phyloP scores from a whole-genome alignment of 2,113 vertebrate genomes.

The Anas platyrhynchos region DNA sequence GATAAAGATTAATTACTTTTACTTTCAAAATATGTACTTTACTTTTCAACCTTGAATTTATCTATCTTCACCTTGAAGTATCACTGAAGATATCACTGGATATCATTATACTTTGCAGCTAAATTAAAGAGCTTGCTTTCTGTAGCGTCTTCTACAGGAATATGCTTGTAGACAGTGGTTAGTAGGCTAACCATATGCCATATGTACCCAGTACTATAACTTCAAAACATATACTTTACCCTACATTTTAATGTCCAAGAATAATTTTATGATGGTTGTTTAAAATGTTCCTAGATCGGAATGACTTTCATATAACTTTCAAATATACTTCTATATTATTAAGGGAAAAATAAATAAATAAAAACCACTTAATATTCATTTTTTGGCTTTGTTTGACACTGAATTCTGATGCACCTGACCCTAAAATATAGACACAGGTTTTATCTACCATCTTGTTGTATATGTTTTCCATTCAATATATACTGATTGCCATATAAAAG shows the following conservation, averaged over 20 bases:
- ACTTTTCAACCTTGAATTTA: constrained; percentile 37
- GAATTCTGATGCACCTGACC: not conserved
- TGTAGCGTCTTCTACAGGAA: not conserved
- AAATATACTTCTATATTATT: not conserved
- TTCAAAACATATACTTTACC: not conserved
- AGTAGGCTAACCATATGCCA: not conserved
- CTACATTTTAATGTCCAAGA: not conserved
- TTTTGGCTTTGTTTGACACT: not conserved
- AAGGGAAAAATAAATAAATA: not conserved
- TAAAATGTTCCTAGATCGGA: not conserved
- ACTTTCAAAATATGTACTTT: not conserved
- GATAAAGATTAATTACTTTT: constrained; percentile 41
- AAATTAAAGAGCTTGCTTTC: not conserved
- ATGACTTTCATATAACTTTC: not conserved
- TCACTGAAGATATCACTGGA: not conserved
- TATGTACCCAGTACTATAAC: rapidly evolving
- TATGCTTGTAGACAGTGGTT: not conserved
- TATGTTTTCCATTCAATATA: not conserved
- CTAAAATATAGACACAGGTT: constrained; percentile 32
- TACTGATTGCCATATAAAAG: not conserved
- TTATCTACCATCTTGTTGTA: not conserved
- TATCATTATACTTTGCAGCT: constrained; percentile 4
- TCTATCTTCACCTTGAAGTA: constrained; percentile 29
- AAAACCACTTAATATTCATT: not conserved
- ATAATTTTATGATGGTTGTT: not conserved